Percentiles rank a stretch among this genome's conserved stretches.
phyloP scores from a whole-genome alignment of 2,113 vertebrate genomes.

The Eptesicus fuscus region DNA sequence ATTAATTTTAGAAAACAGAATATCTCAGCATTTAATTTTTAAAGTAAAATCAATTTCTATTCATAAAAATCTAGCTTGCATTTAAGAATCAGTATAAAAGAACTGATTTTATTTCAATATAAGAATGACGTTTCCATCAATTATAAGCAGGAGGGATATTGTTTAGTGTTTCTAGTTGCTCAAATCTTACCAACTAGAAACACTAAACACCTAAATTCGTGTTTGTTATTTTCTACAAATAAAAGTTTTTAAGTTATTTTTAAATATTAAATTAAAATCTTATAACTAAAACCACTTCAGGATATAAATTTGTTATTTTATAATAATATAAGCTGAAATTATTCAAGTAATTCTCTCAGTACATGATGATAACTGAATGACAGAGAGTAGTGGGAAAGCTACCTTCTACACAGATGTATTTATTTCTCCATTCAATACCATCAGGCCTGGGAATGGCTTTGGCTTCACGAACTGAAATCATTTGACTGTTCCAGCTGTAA shows the following conservation, averaged over 20 bases:
- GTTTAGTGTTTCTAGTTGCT: background rate
- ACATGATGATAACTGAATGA: background rate
- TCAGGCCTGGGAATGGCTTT: slow-evolving; percentile 87
- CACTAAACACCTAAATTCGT: slow-evolving; percentile 9
- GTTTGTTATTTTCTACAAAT: slow-evolving; percentile 36
- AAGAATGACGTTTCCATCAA: background rate
- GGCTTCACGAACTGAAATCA: slow-evolving; percentile 95
- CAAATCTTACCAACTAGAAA: slow-evolving; percentile 5
- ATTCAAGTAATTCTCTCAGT: background rate
- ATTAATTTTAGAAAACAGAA: slow-evolving; percentile 25
- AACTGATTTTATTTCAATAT: slow-evolving; percentile 28
- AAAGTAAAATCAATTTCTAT: slow-evolving; percentile 29
- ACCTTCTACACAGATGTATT: slow-evolving; percentile 98
- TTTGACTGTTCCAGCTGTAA: slow-evolving; percentile 88
- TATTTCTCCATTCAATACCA: slow-evolving; percentile 91
- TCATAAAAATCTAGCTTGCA: slow-evolving; percentile 3
- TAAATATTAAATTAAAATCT: slow-evolving; percentile 7
- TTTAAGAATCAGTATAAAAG: background rate
- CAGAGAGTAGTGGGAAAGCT: slow-evolving; percentile 37
- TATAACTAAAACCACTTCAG: background rate
- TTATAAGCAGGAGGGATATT: background rate
- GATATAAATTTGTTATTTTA: slow-evolving; percentile 6
- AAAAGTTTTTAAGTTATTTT: background rate
- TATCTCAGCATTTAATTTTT: slow-evolving; percentile 31
- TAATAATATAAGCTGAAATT: background rate